These are phyloP conservation scores for Sebastes trivittatus DNA, from an alignment of 2,797 vertebrate species.

Conservation along the genomic window DNA sequence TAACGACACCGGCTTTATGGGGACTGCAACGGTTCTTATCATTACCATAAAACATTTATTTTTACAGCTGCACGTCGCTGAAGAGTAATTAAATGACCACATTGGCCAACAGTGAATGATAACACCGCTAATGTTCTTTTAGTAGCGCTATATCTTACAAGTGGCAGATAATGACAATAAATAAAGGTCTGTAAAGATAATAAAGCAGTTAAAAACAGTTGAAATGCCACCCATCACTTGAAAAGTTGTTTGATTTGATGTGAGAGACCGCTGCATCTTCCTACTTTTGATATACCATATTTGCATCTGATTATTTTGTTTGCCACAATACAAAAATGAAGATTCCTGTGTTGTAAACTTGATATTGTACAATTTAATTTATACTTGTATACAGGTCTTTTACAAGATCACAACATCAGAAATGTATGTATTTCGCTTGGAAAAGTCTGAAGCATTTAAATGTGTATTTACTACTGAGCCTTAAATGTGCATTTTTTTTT, in stretches of 20 bases:
- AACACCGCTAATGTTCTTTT: not conserved
- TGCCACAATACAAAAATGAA: not conserved
- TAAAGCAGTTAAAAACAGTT: not conserved
- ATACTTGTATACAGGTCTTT: not conserved
- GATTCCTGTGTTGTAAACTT: not conserved
- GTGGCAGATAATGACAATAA: not conserved
- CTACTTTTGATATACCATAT: not conserved
- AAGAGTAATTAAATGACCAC: not conserved
- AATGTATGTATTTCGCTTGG: not conserved
- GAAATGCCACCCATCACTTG: not conserved
- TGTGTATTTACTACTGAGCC: no score
- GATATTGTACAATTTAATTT: not conserved
- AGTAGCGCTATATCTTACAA: not conserved
- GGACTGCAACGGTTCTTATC: not conserved
- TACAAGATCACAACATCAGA: not conserved
- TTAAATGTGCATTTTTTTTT: not conserved
- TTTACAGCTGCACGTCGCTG: no score
- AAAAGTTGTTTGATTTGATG: not conserved
- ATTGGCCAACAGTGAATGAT: not conserved
- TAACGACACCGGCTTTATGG: slow-evolving; percentile 40
- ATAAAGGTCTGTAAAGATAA: not conserved
- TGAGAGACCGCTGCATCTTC: not conserved
- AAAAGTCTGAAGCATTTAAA: not conserved
- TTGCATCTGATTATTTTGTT: not conserved
- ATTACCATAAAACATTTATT: not conserved